These are phyloP conservation scores for Stegodyphus mimosarum DNA, from an alignment of 1,140 invertebrate species.

Conservation along the genomic window DNA sequence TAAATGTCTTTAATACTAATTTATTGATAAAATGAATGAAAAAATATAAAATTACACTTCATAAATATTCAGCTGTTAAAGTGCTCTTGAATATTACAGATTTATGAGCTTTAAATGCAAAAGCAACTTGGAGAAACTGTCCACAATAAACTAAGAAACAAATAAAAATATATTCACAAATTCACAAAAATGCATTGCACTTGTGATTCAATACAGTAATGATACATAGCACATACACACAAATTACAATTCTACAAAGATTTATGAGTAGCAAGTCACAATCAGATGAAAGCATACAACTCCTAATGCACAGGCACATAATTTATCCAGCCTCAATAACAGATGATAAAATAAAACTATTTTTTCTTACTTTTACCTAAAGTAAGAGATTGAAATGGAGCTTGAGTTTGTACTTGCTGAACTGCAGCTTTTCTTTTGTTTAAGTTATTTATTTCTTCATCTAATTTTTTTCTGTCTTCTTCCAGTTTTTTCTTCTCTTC, in stretches of 20 bases:
- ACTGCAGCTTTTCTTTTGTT: conserved; percentile 52
- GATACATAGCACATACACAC: background rate
- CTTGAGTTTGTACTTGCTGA: conserved; percentile 53
- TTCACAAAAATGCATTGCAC: background rate
- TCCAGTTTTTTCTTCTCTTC: conserved; percentile 95
- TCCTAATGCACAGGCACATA: conserved; percentile 10
- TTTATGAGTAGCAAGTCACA: conserved; percentile 21
- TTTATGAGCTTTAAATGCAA: background rate
- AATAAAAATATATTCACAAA: conserved; percentile 1
- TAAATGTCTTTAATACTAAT: conserved; percentile 3
- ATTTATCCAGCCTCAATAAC: background rate
- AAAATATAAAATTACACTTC: conserved; percentile 37
- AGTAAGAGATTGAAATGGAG: conserved; percentile 53
- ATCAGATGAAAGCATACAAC: conserved; percentile 34
- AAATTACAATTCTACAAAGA: conserved; percentile 37
- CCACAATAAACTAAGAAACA: background rate
- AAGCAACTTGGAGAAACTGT: background rate
- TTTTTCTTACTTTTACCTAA: conserved; percentile 58
- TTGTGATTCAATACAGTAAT: background rate
- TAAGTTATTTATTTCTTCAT: conserved; percentile 92
- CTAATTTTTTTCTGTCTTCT: conserved; percentile 87
- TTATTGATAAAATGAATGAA: conserved; percentile 39
- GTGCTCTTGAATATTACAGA: background rate
- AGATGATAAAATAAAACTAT: conserved; percentile 11
- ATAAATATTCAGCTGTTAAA: conserved; percentile 3